Evolutionary conservation across 2,797 vertebrate genomes (phyloP).

Genomic region (Neosilurus mollespiculum): DNA sequence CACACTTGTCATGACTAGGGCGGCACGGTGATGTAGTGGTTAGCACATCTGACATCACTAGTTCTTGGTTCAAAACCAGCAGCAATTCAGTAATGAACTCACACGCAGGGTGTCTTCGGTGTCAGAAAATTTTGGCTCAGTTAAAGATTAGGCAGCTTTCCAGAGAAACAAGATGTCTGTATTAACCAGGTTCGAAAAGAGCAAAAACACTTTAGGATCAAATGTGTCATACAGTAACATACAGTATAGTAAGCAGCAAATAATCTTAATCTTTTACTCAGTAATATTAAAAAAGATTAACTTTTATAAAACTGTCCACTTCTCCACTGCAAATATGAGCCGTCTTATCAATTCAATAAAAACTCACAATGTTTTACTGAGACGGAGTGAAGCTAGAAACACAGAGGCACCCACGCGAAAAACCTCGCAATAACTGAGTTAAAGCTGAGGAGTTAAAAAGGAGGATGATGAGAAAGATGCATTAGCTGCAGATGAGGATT

Average conservation of each 20-base stretch:
- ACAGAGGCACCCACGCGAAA: not conserved
- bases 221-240: not conserved
- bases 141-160: not conserved
- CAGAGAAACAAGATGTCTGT: not conserved
- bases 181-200: not conserved
- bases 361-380: not conserved
- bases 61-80: not conserved
- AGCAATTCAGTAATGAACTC: not conserved
- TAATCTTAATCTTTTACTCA: not conserved
- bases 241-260: not conserved
- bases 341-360: not conserved
- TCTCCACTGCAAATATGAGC: not conserved
- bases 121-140: not conserved
- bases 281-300: not conserved
- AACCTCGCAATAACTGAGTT: not conserved
- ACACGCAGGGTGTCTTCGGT: not conserved
- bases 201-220: not conserved
- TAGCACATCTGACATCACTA: not conserved
- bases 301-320: not conserved
- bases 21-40: not conserved
- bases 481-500: not conserved
- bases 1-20: not conserved
- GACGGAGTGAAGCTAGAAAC: not conserved
- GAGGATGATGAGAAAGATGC: not conserved
- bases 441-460: not conserved